These are phyloP conservation scores for Ochotona curzoniae DNA, from an alignment of 2,113 vertebrate species.

Conservation along the genomic window DNA sequence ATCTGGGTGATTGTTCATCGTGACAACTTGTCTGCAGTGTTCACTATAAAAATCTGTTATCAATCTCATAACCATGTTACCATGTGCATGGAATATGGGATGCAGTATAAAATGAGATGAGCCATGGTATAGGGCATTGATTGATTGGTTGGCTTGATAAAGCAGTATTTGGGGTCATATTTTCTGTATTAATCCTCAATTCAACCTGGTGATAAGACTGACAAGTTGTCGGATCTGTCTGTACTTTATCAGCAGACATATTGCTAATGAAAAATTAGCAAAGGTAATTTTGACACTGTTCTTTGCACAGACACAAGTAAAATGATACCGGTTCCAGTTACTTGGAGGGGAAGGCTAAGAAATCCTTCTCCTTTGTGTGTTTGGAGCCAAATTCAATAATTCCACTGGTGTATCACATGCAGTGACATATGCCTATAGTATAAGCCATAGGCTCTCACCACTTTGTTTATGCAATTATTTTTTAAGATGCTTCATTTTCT, in stretches of 20 bases:
- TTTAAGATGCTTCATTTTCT: conserved; percentile 58
- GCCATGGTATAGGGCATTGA: not conserved
- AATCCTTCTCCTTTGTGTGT: not conserved
- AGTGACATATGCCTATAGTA: not conserved
- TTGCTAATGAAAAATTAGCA: not conserved
- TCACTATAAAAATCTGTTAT: not conserved
- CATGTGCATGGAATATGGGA: not conserved
- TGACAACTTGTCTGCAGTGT: conserved; percentile 20
- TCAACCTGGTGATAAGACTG: not conserved
- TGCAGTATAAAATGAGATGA: not conserved
- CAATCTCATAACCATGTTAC: not conserved
- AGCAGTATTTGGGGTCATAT: not conserved
- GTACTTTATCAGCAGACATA: not conserved
- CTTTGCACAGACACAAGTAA: not conserved
- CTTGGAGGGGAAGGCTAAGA: not conserved
- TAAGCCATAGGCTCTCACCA: conserved; percentile 18
- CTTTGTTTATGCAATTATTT: conserved; percentile 59
- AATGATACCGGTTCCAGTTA: not conserved
- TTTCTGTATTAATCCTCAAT: not conserved
- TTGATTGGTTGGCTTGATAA: not conserved
- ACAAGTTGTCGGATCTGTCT: conserved; percentile 7
- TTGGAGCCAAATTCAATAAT: not conserved
- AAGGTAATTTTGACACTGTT: not conserved
- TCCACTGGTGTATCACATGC: not conserved
- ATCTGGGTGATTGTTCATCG: conserved; percentile 54